Evolutionary conservation across 2,113 vertebrate species (phyloP).

Genomic region (Pristiophorus japonicus): DNA sequence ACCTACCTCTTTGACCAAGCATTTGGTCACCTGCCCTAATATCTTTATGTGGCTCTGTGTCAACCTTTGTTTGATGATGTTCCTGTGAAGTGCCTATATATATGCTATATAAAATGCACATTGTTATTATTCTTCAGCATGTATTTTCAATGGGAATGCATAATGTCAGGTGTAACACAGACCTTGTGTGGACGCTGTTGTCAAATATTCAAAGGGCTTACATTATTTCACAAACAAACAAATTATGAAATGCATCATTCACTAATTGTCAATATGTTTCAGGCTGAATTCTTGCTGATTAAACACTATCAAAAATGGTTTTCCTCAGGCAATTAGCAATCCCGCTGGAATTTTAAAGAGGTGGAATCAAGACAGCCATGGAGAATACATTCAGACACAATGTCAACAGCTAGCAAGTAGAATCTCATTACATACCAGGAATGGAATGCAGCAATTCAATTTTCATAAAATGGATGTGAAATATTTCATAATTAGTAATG

Average conservation of each 20-base stretch:
- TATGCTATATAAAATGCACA: too few relatives aligned
- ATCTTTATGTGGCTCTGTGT: neutral
- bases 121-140: neutral
- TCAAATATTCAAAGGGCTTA: neutral
- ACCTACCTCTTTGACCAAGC: neutral
- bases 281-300: neutral
- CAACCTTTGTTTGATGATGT: too few relatives aligned
- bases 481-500: constrained; percentile 17
- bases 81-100: too few relatives aligned
- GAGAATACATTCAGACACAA: neutral
- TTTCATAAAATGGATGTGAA: neutral
- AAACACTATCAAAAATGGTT: neutral
- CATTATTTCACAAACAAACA: neutral
- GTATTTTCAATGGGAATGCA: neutral
- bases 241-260: neutral
- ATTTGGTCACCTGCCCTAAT: neutral
- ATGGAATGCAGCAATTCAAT: neutral
- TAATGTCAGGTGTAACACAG: neutral
- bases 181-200: neutral
- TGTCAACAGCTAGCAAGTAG: neutral
- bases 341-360: neutral
- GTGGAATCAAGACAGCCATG: neutral
- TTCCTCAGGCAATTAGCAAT: neutral
- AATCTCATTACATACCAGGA: neutral
- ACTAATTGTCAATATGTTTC: neutral